These are phyloP conservation scores for Sebastes taczanowskii DNA, from an alignment of 2,797 vertebrate genomes.

Conservation along the genomic window DNA sequence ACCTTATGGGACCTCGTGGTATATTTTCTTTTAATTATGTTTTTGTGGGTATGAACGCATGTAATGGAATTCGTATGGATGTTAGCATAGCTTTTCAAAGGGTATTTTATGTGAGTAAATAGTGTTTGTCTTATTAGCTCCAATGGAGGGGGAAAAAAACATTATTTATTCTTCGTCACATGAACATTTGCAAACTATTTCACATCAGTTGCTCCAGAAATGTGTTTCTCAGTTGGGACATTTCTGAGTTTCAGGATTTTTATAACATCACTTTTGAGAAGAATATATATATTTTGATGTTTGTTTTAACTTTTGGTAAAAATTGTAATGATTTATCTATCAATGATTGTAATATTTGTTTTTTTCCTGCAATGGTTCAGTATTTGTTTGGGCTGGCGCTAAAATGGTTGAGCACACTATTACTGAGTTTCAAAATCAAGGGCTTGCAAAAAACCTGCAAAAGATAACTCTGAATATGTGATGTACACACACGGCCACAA, in stretches of 20 bases:
- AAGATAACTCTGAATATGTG: neutral
- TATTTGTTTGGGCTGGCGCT: neutral
- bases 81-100: neutral
- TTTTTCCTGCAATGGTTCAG: neutral
- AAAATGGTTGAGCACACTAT: neutral
- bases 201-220: neutral
- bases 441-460: neutral
- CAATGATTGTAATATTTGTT: neutral
- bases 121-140: neutral
- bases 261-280: neutral
- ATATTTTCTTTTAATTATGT: neutral
- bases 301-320: neutral
- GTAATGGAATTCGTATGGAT: neutral
- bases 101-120: neutral
- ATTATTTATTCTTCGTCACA: neutral
- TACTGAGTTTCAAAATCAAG: neutral
- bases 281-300: too few species aligned
- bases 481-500: neutral
- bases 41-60: neutral
- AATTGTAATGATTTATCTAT: neutral
- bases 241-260: neutral
- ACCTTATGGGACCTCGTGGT: constrained; percentile 10
- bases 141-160: neutral
- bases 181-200: neutral
- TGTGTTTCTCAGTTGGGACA: neutral